phyloP scores from a whole-genome alignment of 2,888 invertebrate species.

The Slavum lentiscoides region DNA sequence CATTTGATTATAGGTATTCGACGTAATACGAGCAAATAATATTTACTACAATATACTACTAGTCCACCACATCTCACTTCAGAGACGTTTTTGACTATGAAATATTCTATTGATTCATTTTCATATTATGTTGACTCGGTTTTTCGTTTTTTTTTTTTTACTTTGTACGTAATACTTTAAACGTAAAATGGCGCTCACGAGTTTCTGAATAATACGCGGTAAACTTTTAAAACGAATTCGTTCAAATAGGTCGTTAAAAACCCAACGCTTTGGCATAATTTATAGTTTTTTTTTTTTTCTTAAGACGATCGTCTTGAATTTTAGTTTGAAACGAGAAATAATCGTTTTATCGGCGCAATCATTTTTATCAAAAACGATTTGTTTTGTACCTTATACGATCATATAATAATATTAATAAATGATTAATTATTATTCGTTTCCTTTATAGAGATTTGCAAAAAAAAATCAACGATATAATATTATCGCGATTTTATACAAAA shows the following conservation, averaged over 20 bases:
- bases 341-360: background rate
- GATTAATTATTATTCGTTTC: too few species aligned
- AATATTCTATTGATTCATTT: background rate
- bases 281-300: background rate
- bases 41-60: too few species aligned
- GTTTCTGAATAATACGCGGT: background rate
- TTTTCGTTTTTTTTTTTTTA: background rate
- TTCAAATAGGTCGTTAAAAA: background rate
- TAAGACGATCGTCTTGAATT: background rate
- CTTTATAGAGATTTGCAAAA: too few species aligned
- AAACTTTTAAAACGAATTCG: background rate
- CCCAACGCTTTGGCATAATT: background rate
- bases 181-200: background rate
- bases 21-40: too few species aligned
- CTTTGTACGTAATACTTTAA: background rate
- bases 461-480: too few species aligned
- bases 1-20: too few species aligned
- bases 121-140: too few species aligned
- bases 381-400: too few species aligned
- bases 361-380: too few species aligned
- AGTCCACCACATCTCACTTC: too few species aligned
- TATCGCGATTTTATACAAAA: too few species aligned
- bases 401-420: too few species aligned
- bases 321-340: background rate
- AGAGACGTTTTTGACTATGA: background rate